Evolutionary conservation across 53 echinoderm and acorn worm species (phyloP).

Genomic region (Temnopleurus reevesii): DNA sequence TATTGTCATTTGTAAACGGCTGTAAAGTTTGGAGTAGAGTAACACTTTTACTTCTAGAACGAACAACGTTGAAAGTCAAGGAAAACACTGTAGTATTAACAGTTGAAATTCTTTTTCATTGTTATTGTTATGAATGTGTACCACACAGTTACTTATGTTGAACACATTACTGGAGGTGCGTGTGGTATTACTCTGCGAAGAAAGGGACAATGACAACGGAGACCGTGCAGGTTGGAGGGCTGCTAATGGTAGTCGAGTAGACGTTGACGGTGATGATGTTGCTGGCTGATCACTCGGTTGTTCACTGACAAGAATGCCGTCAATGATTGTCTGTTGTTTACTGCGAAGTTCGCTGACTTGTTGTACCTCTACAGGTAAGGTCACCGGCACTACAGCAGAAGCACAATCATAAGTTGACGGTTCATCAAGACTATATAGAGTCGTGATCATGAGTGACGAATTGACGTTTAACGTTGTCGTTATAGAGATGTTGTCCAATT

Average conservation of each 20-base stretch:
- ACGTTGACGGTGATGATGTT: not conserved
- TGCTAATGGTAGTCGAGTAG: conserved; percentile 12
- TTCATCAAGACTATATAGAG: conserved; percentile 12
- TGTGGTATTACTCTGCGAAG: no score
- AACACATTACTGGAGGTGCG: no score
- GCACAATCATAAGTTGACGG: not conserved
- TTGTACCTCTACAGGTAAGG: not conserved
- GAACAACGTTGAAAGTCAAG: not conserved
- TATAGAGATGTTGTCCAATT: conserved; percentile 1
- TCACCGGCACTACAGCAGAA: not conserved
- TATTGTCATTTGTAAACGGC: no score
- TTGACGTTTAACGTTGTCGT: not conserved
- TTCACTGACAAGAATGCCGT: no score
- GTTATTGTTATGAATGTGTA: no score
- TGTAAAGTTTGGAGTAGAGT: no score
- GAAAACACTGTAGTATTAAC: not conserved
- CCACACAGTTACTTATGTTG: no score
- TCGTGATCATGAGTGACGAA: not conserved
- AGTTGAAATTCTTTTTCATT: not conserved
- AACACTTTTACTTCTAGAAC: not conserved
- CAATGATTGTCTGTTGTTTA: conserved; percentile 9
- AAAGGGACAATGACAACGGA: no score
- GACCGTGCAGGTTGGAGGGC: conserved; percentile 20
- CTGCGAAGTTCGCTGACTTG: conserved; percentile 9
- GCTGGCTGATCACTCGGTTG: conserved; percentile 7